These are phyloP conservation scores for Phaonia tiefii DNA, from an alignment of 2,888 invertebrate species.

Conservation along the genomic window DNA sequence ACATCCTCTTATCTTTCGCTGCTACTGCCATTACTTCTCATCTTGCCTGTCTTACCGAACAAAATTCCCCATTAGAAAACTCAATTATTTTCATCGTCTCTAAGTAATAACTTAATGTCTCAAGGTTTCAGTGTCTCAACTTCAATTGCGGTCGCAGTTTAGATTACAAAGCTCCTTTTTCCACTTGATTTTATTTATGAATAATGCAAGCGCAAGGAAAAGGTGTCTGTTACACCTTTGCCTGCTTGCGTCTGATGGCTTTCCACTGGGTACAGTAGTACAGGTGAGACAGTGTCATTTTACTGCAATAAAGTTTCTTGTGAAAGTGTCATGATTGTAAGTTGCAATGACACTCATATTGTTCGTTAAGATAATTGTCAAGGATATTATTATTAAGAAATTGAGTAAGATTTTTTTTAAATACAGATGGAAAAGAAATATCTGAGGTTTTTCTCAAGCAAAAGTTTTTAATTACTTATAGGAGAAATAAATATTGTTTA, in stretches of 20 bases:
- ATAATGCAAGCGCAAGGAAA: slow-evolving; percentile 20
- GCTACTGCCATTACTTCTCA: neutral
- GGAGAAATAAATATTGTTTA: no score
- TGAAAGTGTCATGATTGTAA: slow-evolving; percentile 40
- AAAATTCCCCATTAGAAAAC: slow-evolving; percentile 12
- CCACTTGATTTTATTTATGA: slow-evolving; percentile 40
- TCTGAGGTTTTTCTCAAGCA: no score
- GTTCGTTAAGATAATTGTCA: slow-evolving; percentile 38
- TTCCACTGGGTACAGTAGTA: neutral
- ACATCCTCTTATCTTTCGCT: neutral
- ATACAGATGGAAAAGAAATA: no score
- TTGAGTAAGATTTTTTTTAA: slow-evolving; percentile 19
- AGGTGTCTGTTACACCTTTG: neutral
- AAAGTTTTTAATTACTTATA: no score
- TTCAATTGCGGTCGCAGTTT: slow-evolving; percentile 22
- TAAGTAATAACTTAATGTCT: slow-evolving; percentile 29
- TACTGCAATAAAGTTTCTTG: slow-evolving; percentile 29
- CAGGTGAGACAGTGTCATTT: neutral
- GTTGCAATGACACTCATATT: slow-evolving; percentile 37
- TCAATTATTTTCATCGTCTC: slow-evolving; percentile 35
- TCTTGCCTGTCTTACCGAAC: slow-evolving; percentile 5
- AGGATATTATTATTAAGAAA: neutral
- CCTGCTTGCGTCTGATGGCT: neutral
- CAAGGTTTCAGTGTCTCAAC: neutral
- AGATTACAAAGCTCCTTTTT: slow-evolving; percentile 33